phyloP scores from a whole-genome alignment of 2,113 vertebrate genomes.

The Tyto alba region DNA sequence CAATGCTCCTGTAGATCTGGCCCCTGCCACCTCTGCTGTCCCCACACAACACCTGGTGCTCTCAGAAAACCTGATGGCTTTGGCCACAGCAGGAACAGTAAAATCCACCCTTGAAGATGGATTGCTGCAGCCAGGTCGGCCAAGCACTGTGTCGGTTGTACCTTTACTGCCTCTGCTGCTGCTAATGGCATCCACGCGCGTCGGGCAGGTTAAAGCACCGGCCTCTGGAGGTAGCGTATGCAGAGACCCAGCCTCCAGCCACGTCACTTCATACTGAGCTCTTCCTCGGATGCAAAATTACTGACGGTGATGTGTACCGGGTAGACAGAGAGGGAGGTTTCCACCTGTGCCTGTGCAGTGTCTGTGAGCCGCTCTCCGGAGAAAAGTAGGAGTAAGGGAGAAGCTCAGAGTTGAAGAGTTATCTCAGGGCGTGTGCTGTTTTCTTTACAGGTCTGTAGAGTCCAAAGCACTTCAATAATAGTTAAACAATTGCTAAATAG shows the following conservation, averaged over 20 bases:
- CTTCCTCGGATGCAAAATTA: neutral
- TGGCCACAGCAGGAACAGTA: neutral
- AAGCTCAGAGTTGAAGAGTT: neutral
- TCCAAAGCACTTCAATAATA: neutral
- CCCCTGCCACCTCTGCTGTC: neutral
- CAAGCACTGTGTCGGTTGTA: accelerated
- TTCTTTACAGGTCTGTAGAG: neutral
- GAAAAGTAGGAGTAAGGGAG: neutral
- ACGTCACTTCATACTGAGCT: accelerated
- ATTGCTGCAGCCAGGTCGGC: neutral
- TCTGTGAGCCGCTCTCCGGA: accelerated
- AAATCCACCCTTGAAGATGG: neutral
- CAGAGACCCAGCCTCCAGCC: neutral
- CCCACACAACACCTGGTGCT: neutral
- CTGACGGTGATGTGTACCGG: accelerated
- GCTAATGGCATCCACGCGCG: accelerated
- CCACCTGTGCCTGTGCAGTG: neutral
- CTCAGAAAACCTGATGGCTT: neutral
- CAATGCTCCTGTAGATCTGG: neutral
- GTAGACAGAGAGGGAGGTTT: neutral
- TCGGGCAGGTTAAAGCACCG: neutral
- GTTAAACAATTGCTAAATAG: slow-evolving; percentile 18
- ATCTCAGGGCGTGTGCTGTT: neutral
- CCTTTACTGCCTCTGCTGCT: neutral
- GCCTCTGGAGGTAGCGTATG: neutral